Evolutionary conservation across 2,797 vertebrate species (phyloP).

Genomic region (Loriculus beryllinus): DNA sequence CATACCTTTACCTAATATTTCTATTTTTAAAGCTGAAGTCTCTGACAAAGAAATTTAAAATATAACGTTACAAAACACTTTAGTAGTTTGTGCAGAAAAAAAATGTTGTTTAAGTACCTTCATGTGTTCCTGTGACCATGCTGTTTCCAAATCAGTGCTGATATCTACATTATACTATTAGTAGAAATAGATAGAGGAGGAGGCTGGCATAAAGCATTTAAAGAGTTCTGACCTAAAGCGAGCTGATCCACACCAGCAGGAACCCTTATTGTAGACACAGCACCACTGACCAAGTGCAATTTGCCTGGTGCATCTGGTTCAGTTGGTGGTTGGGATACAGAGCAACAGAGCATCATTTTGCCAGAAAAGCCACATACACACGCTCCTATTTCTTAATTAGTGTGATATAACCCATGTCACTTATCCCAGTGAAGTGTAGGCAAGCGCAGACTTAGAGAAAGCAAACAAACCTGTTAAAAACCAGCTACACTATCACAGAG

Average conservation of each 20-base stretch:
- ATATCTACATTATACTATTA: neutral
- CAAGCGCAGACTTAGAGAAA: accelerated
- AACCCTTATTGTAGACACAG: neutral
- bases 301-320: neutral
- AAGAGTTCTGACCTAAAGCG: neutral
- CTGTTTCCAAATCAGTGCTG: neutral
- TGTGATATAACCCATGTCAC: neutral
- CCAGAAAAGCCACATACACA: neutral
- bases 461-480: neutral
- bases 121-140: neutral
- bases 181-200: neutral
- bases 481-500: neutral
- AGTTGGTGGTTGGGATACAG: neutral
- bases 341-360: neutral
- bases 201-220: neutral
- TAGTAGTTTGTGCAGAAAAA: neutral
- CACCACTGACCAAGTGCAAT: neutral
- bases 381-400: accelerated
- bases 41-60: neutral
- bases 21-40: neutral
- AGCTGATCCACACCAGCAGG: neutral
- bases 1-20: neutral
- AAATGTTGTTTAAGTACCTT: accelerated
- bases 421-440: neutral
- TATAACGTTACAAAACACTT: neutral